These are phyloP conservation scores for Papilio elwesi DNA, from an alignment of 2,888 invertebrate genomes.

Conservation along the genomic window DNA sequence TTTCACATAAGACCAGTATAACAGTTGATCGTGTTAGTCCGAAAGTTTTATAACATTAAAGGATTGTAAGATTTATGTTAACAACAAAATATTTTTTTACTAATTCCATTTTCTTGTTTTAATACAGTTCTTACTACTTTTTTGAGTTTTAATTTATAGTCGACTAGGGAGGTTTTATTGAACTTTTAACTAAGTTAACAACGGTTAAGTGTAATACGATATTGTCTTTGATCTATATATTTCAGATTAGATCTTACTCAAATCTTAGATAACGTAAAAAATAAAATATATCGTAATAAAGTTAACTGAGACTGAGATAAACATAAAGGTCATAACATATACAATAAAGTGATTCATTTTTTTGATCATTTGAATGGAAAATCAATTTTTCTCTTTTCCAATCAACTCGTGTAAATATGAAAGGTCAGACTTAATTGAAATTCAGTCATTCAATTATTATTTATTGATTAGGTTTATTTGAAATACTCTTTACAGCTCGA, in stretches of 20 bases:
- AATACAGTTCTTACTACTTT: background rate
- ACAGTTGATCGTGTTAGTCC: no score
- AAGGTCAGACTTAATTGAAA: slow-evolving; percentile 3
- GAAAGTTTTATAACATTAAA: no score
- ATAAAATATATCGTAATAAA: background rate
- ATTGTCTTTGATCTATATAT: background rate
- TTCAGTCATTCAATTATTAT: background rate
- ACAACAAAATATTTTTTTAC: background rate
- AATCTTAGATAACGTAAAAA: background rate
- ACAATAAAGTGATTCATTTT: no score
- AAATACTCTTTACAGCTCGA: background rate
- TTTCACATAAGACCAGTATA: no score
- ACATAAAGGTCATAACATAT: no score
- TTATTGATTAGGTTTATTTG: slow-evolving; percentile 2
- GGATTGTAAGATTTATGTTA: no score
- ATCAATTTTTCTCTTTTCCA: background rate
- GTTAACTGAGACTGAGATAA: background rate
- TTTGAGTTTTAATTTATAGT: background rate
- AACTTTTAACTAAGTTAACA: background rate
- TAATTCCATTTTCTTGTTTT: background rate
- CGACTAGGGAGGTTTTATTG: background rate
- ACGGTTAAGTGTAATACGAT: background rate
- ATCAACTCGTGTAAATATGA: slow-evolving; percentile 5
- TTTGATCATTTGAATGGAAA: background rate
- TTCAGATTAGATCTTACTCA: background rate